Percentiles rank a stretch among this genome's conserved stretches.
phyloP scores from a whole-genome alignment of 1,140 invertebrate genomes.

The Drosophila obscura region DNA sequence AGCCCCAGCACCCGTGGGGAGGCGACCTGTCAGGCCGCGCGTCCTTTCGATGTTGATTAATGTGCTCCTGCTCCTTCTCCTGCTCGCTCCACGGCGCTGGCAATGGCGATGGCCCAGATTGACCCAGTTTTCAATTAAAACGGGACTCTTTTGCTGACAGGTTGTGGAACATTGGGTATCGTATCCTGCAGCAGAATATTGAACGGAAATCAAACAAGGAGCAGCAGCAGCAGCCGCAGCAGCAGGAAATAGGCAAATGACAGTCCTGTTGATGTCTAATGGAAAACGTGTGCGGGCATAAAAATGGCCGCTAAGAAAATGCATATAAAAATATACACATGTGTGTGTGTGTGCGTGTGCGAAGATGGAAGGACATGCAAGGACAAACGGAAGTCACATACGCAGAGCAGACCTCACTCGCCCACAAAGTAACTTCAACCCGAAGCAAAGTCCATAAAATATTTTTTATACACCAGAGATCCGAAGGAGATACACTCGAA shows the following conservation, averaged over 20 bases:
- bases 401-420: conserved; percentile 44
- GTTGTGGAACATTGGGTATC: conserved; percentile 5
- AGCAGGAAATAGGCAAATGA: conserved; percentile 54
- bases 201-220: conserved; percentile 39
- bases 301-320: conserved; percentile 84
- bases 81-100: no score
- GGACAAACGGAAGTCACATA: conserved; percentile 80
- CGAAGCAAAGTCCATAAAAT: conserved; percentile 72
- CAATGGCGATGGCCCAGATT: conserved; percentile 16
- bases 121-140: conserved; percentile 76
- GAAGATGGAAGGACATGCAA: conserved; percentile 64
- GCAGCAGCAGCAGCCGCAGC: not conserved
- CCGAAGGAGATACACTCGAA: conserved; percentile 46
- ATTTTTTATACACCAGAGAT: conserved; percentile 67
- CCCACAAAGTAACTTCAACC: conserved; percentile 71
- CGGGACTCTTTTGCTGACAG: conserved; percentile 17
- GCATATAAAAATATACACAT: conserved; percentile 70
- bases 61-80: conserved; percentile 26
- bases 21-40: no score
- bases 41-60: conserved; percentile 61
- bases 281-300: conserved; percentile 83
- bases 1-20: conserved; percentile 14
- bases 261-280: conserved; percentile 77
- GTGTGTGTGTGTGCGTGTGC: conserved; percentile 18
- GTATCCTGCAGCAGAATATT: not conserved